Base-by-base conservation (phyloP, 2,888 invertebrate genomes). In the Spodoptera exigua region DNA sequence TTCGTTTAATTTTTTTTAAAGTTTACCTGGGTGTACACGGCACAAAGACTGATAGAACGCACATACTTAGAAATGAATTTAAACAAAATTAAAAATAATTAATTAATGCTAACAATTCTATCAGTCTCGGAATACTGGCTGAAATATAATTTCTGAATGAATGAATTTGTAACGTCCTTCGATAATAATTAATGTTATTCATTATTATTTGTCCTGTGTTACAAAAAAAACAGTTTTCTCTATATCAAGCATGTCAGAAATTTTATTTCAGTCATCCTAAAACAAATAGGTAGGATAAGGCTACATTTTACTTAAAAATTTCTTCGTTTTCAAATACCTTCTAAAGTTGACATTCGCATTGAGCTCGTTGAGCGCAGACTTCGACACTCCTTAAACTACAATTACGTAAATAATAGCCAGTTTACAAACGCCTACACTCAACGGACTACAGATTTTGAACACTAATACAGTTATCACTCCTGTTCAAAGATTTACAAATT, bases 61-160 rank as follows among this genome's bases (percentile, higher is more conserved):
- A 60, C 57, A 46, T 51, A 61, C 51, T 48, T 14, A 48, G 54
- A 59, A 52, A 49, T 36, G 54, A 3, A 54, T 35, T 61, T 61
- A 63, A 60, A 62, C 43, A 57, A 69, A 67, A 65, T 57, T 58
- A 60, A 61, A 66, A 58, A 9, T 27, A 61, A 73, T 62, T 63
- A 58, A 51, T 49, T 66, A 61, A 51, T 45, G 49, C 59, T 71
- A 80, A 57, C 55, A 59, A 61, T 74, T 76, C 79, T 71, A 71
- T 71, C 77, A 79, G 76, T 80, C 79, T 79, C 66, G 61, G 73
- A 65, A 56, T 70, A 64, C 47, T 49, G 68, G 66, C 66, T 65
- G 66, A 76, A 78, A 72, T 66, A 71, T 64, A 65, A 57, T 64
- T 74, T 70, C 73, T 70, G 73, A 69, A 76, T 57, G 79, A 44